phyloP scores from a whole-genome alignment of 1,140 invertebrate species.

The Ladona fulva region DNA sequence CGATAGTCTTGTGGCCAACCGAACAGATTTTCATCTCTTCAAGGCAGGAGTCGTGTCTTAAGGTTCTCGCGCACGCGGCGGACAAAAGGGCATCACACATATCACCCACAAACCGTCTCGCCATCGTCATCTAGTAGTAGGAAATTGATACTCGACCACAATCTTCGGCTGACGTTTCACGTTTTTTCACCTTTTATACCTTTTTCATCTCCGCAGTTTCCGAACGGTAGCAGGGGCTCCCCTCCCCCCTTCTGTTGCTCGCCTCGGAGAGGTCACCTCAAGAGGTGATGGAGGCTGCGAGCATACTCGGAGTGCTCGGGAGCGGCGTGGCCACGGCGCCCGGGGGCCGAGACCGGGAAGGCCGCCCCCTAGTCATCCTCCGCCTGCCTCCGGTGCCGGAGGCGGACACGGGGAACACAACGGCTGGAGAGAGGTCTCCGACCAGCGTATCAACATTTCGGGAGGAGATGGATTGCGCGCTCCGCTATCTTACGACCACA shows the following conservation, averaged over 20 bases:
- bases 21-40: no score
- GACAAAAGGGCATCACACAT: no score
- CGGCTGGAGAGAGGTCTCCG: background rate
- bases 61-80: no score
- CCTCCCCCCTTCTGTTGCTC: background rate
- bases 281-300: conserved; percentile 28
- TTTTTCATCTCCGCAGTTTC: background rate
- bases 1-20: background rate
- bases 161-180: no score
- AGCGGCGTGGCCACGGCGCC: conserved; percentile 37
- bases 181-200: no score
- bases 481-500: background rate
- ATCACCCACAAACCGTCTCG: no score
- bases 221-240: background rate
- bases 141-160: no score
- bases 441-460: background rate
- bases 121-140: no score
- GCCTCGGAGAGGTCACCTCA: conserved; percentile 18
- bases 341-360: conserved; percentile 53
- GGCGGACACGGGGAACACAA: background rate
- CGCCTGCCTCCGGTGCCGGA: conserved; percentile 39
- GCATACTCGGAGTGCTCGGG: conserved; percentile 42
- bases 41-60: no score
- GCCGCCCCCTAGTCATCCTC: conserved; percentile 51
- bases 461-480: background rate